Evolutionary conservation across 1,140 invertebrate genomes (phyloP).

Genomic region (Centruroides vittatus): DNA sequence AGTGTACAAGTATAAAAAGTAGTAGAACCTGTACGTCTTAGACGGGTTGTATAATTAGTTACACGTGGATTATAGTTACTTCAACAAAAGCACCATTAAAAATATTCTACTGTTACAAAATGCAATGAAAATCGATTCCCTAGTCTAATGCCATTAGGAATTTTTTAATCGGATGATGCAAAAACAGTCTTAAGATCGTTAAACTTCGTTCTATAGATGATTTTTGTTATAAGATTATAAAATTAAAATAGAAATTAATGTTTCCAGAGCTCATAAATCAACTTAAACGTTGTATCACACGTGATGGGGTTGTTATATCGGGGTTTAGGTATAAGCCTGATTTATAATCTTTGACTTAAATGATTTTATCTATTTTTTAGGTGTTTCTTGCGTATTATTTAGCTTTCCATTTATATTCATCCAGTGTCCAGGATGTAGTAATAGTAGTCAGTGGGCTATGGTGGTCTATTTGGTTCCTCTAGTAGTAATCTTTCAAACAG

Average conservation of each 20-base stretch:
- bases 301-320: background rate
- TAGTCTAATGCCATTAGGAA: too few species aligned
- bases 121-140: too few species aligned
- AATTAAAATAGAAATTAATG: background rate
- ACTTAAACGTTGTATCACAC: background rate
- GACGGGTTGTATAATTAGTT: too few species aligned
- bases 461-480: constrained; percentile 76
- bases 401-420: constrained; percentile 85
- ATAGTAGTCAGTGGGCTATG: constrained; percentile 48
- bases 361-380: constrained; percentile 25
- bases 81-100: too few species aligned
- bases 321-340: background rate
- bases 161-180: too few species aligned
- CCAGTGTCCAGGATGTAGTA: constrained; percentile 54
- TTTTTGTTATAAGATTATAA: background rate
- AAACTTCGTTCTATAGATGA: background rate
- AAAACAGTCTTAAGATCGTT: background rate
- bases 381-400: constrained; percentile 56
- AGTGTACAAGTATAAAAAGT: too few species aligned
- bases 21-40: too few species aligned
- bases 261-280: background rate
- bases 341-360: background rate
- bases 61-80: too few species aligned
- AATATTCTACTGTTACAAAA: too few species aligned
- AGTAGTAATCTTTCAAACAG: constrained; percentile 88